These are phyloP conservation scores for Lottia scabra DNA, from an alignment of 2,888 invertebrate species.

Conservation along the genomic window DNA sequence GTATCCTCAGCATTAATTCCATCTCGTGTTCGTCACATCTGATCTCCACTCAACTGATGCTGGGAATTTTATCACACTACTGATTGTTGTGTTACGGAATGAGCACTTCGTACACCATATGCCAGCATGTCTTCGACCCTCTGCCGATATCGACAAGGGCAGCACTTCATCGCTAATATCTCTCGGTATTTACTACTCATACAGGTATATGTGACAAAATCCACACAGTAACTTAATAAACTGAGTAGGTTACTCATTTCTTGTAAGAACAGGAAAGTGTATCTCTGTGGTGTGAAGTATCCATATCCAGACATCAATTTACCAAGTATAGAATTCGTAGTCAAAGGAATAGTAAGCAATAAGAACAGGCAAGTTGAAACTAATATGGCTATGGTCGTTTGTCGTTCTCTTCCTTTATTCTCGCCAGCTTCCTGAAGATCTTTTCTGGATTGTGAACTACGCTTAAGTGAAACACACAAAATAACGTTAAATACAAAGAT, in stretches of 20 bases:
- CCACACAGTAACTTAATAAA: slow-evolving; percentile 12
- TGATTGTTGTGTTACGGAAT: too few relatives aligned
- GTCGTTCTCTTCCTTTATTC: slow-evolving; percentile 5
- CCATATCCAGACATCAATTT: slow-evolving; percentile 3
- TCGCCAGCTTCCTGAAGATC: too few relatives aligned
- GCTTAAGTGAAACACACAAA: too few relatives aligned
- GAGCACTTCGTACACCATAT: too few relatives aligned
- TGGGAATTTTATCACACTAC: too few relatives aligned
- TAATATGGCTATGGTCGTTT: slow-evolving; percentile 11
- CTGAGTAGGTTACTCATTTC: slow-evolving; percentile 1
- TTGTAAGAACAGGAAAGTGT: neutral
- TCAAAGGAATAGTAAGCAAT: neutral
- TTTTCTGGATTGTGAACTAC: neutral
- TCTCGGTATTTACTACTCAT: slow-evolving; percentile 9
- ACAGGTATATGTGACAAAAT: slow-evolving; percentile 3
- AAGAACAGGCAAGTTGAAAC: slow-evolving; percentile 6
- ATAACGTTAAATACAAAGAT: too few relatives aligned
- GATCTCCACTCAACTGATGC: too few relatives aligned
- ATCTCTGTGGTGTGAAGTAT: neutral
- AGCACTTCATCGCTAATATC: neutral
- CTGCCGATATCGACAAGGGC: too few relatives aligned
- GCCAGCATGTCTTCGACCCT: too few relatives aligned
- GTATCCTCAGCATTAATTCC: too few relatives aligned
- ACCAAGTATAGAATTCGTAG: neutral
- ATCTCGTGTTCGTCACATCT: too few relatives aligned